Conservation (phyloP, 2,797 vertebrate species). For the Glossophaga mutica region DNA sequence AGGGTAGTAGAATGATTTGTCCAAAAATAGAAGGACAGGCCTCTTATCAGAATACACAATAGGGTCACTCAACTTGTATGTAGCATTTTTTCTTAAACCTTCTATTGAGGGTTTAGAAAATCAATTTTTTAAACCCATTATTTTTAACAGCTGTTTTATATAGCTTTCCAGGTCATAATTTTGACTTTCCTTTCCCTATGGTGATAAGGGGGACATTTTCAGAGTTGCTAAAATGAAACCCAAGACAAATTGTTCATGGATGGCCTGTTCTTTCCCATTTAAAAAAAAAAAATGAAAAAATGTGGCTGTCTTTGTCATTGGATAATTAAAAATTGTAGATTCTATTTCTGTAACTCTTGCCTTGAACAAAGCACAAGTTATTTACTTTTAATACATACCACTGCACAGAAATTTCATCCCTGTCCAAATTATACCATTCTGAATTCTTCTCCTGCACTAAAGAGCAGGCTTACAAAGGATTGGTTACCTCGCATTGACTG, state of each 20-base stretch:
- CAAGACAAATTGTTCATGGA: conserved; percentile 53
- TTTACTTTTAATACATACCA: conserved; percentile 81
- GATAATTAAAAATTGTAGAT: conserved; percentile 78
- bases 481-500: conserved; percentile 80
- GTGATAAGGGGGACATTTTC: conserved; percentile 55
- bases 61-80: conserved; percentile 20
- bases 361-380: conserved; percentile 72
- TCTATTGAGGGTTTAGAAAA: conserved; percentile 50
- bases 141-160: conserved; percentile 41
- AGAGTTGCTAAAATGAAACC: conserved; percentile 56
- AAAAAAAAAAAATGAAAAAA: conserved; percentile 24
- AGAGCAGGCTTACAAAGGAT: conserved; percentile 77
- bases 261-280: conserved; percentile 54
- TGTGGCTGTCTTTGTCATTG: background rate
- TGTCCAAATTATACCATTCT: conserved; percentile 81
- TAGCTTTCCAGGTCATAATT: conserved; percentile 58
- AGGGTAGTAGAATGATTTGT: conserved; percentile 1
- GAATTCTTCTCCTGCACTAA: conserved; percentile 81
- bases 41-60: conserved; percentile 36
- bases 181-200: conserved; percentile 42
- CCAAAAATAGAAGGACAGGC: background rate
- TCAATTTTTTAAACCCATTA: conserved; percentile 50
- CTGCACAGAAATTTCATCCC: conserved; percentile 78
- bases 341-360: conserved; percentile 73
- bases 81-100: conserved; percentile 43